phyloP scores from a whole-genome alignment of 2,888 invertebrate species.

The Pammene fasciana region DNA sequence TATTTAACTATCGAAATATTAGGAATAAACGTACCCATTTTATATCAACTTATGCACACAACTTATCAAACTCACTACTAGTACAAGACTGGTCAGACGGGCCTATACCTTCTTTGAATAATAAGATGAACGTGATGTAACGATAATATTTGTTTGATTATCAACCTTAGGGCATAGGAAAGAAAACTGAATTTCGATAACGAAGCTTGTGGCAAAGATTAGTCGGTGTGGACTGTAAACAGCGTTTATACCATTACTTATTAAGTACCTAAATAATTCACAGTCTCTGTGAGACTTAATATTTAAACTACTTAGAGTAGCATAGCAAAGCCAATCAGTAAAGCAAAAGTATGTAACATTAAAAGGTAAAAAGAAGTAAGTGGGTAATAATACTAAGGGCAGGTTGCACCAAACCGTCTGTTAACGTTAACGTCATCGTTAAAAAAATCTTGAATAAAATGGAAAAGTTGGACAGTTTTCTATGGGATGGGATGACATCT shows the following conservation, averaged over 20 bases:
- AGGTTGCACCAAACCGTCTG: too few relatives aligned
- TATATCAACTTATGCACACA: neutral
- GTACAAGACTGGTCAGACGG: conserved; percentile 15
- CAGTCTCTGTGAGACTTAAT: neutral
- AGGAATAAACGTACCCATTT: conserved; percentile 6
- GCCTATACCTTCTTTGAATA: neutral
- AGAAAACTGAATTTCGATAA: neutral
- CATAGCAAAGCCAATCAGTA: too few relatives aligned
- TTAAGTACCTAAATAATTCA: neutral
- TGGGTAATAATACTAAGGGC: too few relatives aligned
- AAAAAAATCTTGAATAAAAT: too few relatives aligned
- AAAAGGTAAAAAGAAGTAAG: too few relatives aligned
- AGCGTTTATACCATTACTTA: neutral
- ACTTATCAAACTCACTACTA: neutral
- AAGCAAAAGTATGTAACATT: too few relatives aligned
- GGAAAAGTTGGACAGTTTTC: too few relatives aligned
- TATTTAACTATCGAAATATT: neutral
- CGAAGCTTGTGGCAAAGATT: neutral
- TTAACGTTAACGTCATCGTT: too few relatives aligned
- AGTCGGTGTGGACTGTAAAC: neutral
- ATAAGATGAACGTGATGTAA: neutral
- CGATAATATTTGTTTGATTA: neutral
- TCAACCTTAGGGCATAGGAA: neutral
- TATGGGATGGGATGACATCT: too few relatives aligned
- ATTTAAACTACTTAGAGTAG: too few relatives aligned